These are phyloP conservation scores for Bufotes viridis DNA, from an alignment of 2,797 vertebrate genomes.

Conservation along the genomic window DNA sequence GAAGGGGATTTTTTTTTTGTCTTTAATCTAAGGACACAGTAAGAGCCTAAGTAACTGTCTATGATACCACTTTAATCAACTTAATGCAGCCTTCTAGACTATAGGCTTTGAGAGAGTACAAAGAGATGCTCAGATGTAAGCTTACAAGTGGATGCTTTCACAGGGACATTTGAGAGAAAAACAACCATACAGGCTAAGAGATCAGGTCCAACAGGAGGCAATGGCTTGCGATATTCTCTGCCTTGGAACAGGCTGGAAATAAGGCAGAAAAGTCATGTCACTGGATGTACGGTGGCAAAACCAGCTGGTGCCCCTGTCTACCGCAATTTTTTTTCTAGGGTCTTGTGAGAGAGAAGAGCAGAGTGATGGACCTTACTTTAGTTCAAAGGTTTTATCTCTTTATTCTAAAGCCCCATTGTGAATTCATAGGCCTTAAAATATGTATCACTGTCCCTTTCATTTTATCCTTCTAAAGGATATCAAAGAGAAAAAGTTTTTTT, in stretches of 20 bases:
- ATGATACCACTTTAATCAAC: constrained; percentile 94
- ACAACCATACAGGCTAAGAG: constrained; percentile 71
- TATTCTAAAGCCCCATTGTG: constrained; percentile 98
- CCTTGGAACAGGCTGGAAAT: constrained; percentile 68
- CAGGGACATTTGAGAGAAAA: constrained; percentile 76
- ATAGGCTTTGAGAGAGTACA: constrained; percentile 83
- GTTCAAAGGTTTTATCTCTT: constrained; percentile 99
- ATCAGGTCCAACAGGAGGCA: constrained; percentile 73
- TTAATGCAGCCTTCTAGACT: constrained; percentile 90
- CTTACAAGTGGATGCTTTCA: constrained; percentile 79
- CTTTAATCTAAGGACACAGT: constrained; percentile 94
- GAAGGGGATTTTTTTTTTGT: constrained; percentile 72
- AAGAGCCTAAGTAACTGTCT: constrained; percentile 83
- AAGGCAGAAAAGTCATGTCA: constrained; percentile 65
- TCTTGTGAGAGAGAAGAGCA: constrained; percentile 85
- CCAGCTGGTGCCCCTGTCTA: constrained; percentile 75
- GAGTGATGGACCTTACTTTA: constrained; percentile 95
- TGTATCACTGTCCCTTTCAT: constrained; percentile 99
- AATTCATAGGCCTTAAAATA: constrained; percentile 96
- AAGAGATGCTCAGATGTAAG: constrained; percentile 88
- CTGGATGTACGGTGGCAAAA: constrained; percentile 72
- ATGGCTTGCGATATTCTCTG: constrained; percentile 63
- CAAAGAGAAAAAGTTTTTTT: constrained; percentile 86
- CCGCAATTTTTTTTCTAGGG: constrained; percentile 83
- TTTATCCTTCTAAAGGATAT: constrained; percentile 93